Evolutionary conservation across 2,888 invertebrate species (phyloP).

Genomic region (Hemaris fuciformis): DNA sequence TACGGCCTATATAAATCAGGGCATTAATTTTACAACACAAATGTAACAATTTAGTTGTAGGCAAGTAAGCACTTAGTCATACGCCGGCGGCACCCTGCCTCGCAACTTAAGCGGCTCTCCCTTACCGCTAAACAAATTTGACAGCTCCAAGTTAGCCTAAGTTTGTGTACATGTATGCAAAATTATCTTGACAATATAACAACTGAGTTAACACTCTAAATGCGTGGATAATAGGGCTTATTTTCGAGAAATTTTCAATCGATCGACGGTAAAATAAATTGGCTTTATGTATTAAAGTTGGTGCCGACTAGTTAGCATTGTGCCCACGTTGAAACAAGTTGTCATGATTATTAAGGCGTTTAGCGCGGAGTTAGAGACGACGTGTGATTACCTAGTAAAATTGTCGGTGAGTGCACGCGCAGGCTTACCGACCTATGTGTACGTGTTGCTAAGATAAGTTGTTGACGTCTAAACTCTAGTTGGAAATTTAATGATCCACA

Average conservation of each 20-base stretch:
- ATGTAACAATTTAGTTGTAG: slow-evolving; percentile 76
- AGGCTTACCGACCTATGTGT: background rate
- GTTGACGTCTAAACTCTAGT: background rate
- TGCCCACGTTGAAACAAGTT: slow-evolving; percentile 73
- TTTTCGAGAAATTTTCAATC: background rate
- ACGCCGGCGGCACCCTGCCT: slow-evolving; percentile 68
- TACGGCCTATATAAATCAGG: slow-evolving; percentile 64
- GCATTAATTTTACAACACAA: slow-evolving; percentile 78
- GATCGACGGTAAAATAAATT: slow-evolving; percentile 19
- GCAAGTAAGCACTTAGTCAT: slow-evolving; percentile 76
- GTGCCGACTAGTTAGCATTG: slow-evolving; percentile 74
- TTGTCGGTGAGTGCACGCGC: slow-evolving; percentile 19
- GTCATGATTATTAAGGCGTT: slow-evolving; percentile 77
- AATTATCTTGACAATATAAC: slow-evolving; percentile 29
- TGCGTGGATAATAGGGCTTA: background rate
- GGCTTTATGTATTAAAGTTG: slow-evolving; percentile 55
- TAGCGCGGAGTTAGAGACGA: slow-evolving; percentile 50
- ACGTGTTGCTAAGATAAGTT: background rate
- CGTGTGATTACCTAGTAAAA: slow-evolving; percentile 40
- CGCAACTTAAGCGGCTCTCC: slow-evolving; percentile 72
- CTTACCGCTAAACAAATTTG: slow-evolving; percentile 80
- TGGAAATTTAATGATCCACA: background rate
- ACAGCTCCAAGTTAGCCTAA: slow-evolving; percentile 77
- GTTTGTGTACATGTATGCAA: slow-evolving; percentile 66
- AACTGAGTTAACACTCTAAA: slow-evolving; percentile 21